Conservation (phyloP, 2,113 vertebrate species). For the Ceuthmochares aereus region DNA sequence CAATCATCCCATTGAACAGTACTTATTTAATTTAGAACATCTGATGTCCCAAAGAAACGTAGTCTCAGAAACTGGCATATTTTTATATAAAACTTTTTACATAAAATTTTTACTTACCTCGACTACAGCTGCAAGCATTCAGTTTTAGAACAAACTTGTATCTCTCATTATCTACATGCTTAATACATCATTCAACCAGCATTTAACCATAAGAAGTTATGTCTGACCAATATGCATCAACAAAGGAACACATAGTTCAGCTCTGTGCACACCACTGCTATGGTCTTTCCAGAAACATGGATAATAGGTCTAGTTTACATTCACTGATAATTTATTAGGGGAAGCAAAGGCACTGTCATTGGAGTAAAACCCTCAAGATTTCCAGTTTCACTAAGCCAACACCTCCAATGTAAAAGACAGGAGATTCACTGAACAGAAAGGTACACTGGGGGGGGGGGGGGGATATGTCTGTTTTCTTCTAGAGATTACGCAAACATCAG, state of each 20-base stretch:
- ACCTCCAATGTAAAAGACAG: neutral
- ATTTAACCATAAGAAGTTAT: neutral
- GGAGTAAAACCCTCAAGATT: neutral
- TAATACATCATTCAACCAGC: neutral
- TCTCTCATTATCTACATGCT: neutral
- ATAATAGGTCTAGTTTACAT: neutral
- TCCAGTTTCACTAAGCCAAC: constrained; percentile 18
- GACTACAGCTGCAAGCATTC: neutral
- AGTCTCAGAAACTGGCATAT: neutral
- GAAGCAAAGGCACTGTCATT: neutral
- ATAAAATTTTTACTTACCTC: neutral
- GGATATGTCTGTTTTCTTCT: neutral
- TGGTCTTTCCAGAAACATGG: neutral
- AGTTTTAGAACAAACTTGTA: neutral
- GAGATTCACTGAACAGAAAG: neutral
- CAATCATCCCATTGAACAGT: neutral
- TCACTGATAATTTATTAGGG: neutral
- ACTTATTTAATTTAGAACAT: neutral
- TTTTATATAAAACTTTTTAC: neutral
- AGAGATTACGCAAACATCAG: neutral
- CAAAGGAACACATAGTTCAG: neutral
- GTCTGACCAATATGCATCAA: neutral
- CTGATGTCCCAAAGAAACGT: neutral
- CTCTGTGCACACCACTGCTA: neutral
- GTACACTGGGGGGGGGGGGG: neutral